A percentile compares a stretch with the other conserved stretches of the same genome.
phyloP scores from a whole-genome alignment of 1,140 invertebrate species.

The Hydropsyche tenuis region DNA sequence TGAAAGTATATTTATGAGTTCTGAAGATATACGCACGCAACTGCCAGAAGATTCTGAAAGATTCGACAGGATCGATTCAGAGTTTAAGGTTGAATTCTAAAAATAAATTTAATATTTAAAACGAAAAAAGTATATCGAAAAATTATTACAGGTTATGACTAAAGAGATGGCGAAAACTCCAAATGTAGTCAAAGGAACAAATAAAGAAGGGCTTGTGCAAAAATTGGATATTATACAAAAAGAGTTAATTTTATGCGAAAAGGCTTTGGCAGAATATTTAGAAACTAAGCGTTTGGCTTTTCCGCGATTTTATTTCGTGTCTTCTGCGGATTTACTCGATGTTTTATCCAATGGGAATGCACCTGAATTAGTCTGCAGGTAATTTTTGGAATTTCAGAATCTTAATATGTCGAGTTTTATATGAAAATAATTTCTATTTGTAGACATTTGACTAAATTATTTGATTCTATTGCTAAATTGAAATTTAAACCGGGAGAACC shows the following conservation, averaged over 20 bases:
- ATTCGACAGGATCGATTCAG: constrained; percentile 89
- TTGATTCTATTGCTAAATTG: constrained; percentile 91
- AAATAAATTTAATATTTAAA: constrained; percentile 8
- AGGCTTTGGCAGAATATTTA: constrained; percentile 94
- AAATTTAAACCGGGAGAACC: constrained; percentile 73
- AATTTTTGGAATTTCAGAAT: too few species aligned
- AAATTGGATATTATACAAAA: constrained; percentile 83
- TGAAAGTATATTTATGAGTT: constrained; percentile 97
- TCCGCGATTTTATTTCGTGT: constrained; percentile 97
- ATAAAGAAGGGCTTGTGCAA: constrained; percentile 79
- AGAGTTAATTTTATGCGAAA: constrained; percentile 91
- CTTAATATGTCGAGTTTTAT: too few species aligned
- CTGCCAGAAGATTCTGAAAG: constrained; percentile 90
- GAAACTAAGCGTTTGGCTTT: constrained; percentile 98
- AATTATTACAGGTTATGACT: constrained; percentile 61
- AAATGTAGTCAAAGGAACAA: constrained; percentile 91
- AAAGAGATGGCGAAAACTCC: constrained; percentile 76
- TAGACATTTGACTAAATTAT: constrained; percentile 92
- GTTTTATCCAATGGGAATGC: constrained; percentile 96
- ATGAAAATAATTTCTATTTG: constrained; percentile 28
- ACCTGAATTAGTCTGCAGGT: constrained; percentile 78
- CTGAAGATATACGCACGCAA: constrained; percentile 94
- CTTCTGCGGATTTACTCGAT: constrained; percentile 94
- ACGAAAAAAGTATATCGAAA: constrained; percentile 12
- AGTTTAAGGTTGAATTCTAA: constrained; percentile 76